Evolutionary conservation across 2,888 invertebrate species (phyloP), one percentile per base, ranked within the genome.

Genomic region (Trichogramma dendrolimi): DNA sequence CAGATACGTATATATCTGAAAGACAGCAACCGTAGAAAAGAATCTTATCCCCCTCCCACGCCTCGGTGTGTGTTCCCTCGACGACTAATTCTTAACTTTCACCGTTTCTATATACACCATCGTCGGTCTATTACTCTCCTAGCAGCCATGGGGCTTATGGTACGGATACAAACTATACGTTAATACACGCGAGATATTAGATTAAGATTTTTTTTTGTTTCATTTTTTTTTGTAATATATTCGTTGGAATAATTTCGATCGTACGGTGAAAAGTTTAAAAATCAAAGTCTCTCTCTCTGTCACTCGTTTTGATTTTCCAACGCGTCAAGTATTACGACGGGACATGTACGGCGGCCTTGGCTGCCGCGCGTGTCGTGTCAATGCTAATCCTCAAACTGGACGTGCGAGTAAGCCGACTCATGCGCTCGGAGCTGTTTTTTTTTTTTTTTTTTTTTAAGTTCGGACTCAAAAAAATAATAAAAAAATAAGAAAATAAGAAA

Each of bases 61-160:
- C 27, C 27, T 2, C 27, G 27, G 27, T 27, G 27, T 27, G 27
- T 27, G 27, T 27, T 27, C 27, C 27, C 27, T 27, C 59, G 14
- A 38, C 54, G 50, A 65, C 47, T 62, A 61, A 64, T 63, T 60
- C 61, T 54, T 49, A 54, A 62, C 57, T 59, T 65, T 60, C 65
- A 60, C 62, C 67, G 27, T 47, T 51, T 51, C 43, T 50, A 47
- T 60, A 55, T 49, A n/a, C 7, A 27, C 27, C 27, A 3, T 27
- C 27, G 27, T 27, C 27, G 27, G 27, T 27, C 27, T 27, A 27
- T 27, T 27, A 27, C 27, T 27, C 27, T 27, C 27, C 27, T 27
- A 2, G 27, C 27, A 27, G 27, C 27, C 27, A 3, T 27, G 27
- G 3, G 27, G 27, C 27, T 27, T 27, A 27, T 27, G 3, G 27